phyloP scores from a whole-genome alignment of 2,888 invertebrate species.

The Cryptocephalus primarius region DNA sequence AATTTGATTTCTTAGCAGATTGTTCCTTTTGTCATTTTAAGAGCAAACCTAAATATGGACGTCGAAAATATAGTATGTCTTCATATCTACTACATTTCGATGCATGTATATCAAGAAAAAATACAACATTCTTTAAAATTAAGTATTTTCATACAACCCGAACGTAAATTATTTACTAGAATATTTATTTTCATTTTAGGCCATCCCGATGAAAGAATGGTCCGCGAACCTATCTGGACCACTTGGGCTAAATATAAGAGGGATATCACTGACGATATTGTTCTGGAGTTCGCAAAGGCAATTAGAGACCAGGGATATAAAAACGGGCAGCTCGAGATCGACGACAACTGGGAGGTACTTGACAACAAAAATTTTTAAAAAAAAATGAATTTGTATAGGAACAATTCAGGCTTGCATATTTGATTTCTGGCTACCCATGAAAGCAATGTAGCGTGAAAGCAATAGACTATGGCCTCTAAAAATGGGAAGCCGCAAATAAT shows the following conservation, averaged over 20 bases:
- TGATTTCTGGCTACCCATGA: too few species aligned
- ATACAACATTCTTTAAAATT: too few species aligned
- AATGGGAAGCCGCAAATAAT: too few species aligned
- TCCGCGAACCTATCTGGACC: constrained; percentile 77
- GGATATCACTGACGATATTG: constrained; percentile 50
- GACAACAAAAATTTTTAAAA: neutral
- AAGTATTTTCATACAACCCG: neutral
- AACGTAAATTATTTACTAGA: neutral
- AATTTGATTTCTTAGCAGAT: too few species aligned
- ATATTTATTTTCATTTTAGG: constrained; percentile 7
- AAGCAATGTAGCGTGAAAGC: too few species aligned
- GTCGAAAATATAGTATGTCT: too few species aligned
- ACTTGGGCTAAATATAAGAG: constrained; percentile 71
- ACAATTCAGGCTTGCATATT: too few species aligned
- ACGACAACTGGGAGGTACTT: constrained; percentile 69
- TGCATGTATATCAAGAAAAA: too few species aligned
- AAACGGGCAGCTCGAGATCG: constrained; percentile 73
- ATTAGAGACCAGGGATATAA: constrained; percentile 55
- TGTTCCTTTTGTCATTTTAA: too few species aligned
- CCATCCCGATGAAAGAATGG: constrained; percentile 57
- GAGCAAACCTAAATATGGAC: too few species aligned
- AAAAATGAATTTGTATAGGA: neutral
- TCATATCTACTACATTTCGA: too few species aligned
- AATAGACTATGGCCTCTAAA: too few species aligned
- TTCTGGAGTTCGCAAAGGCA: constrained; percentile 55